phyloP scores from a whole-genome alignment of 2,888 invertebrate species.

The Scrobipalpa atriplicella region DNA sequence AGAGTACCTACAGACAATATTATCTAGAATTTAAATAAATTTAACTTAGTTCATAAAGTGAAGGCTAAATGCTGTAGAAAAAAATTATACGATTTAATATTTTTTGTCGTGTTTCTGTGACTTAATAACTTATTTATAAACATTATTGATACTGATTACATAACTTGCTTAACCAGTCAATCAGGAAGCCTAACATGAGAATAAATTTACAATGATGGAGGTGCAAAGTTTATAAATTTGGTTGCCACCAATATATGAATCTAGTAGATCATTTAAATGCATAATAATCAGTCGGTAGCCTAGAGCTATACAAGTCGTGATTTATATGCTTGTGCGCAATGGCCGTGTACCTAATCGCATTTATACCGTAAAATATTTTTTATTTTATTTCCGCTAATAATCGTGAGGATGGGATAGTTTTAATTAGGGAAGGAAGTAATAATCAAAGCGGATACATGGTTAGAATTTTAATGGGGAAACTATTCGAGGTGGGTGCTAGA shows the following conservation, averaged over 20 bases:
- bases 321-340: not conserved
- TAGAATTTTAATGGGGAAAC: conserved; percentile 8
- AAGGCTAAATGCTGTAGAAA: conserved; percentile 20
- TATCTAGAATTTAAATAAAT: conserved; percentile 7
- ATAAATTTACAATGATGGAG: conserved; percentile 11
- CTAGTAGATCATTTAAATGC: not conserved
- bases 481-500: not conserved
- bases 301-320: conserved; percentile 24
- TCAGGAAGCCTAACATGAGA: conserved; percentile 28
- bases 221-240: conserved; percentile 7
- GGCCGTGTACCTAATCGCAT: not conserved
- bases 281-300: conserved; percentile 26
- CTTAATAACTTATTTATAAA: conserved; percentile 22
- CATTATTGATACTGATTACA: conserved; percentile 10
- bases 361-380: conserved; percentile 6
- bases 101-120: conserved; percentile 21
- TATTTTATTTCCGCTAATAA: not conserved
- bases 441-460: conserved; percentile 4
- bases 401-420: conserved; percentile 2
- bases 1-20: conserved; percentile 43
- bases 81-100: conserved; percentile 17
- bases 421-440: conserved; percentile 18
- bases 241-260: not conserved
- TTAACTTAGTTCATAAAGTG: not conserved
- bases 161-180: conserved; percentile 16